A percentile compares a stretch with the other conserved stretches of the same genome.
Conservation (phyloP, 2,888 invertebrate species). For the Smittia sp. region DNA sequence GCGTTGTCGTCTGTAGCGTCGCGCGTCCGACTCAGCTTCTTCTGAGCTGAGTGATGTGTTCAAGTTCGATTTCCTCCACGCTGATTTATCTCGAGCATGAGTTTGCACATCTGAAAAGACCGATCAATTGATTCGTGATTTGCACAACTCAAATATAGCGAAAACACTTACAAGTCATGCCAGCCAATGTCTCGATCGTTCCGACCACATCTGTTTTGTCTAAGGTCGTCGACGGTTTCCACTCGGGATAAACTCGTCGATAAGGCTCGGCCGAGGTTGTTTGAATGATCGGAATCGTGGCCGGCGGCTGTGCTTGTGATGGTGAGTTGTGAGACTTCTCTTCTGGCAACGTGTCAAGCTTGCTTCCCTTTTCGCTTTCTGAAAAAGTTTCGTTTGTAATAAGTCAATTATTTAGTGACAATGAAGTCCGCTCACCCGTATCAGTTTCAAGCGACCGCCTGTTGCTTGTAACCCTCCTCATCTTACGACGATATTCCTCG, state of each 20-base stretch:
- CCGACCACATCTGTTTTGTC: constrained; percentile 80
- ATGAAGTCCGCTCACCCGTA: constrained; percentile 60
- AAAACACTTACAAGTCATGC: constrained; percentile 52
- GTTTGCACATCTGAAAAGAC: constrained; percentile 47
- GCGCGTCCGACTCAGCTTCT: constrained; percentile 65
- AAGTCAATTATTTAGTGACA: not conserved
- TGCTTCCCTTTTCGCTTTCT: constrained; percentile 76
- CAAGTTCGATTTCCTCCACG: constrained; percentile 50
- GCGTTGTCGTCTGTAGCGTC: constrained; percentile 60
- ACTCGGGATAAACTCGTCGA: constrained; percentile 68
- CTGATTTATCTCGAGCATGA: constrained; percentile 3
- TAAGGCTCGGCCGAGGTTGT: constrained; percentile 54
- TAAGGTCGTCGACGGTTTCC: constrained; percentile 74
- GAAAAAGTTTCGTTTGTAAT: constrained; percentile 43
- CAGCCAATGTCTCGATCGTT: constrained; percentile 83
- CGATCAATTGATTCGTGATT: not conserved
- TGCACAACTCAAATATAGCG: not conserved
- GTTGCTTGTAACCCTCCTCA: constrained; percentile 66
- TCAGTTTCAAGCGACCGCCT: constrained; percentile 80
- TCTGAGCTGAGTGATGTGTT: constrained; percentile 64
- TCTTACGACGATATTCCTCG: constrained; percentile 65
- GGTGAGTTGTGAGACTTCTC: constrained; percentile 55
- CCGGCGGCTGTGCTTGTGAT: not conserved
- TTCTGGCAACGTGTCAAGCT: constrained; percentile 73
- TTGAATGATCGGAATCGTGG: not conserved